Base-by-base conservation (phyloP, 1,140 invertebrate genomes). In the Rhopalosiphum maidis region DNA sequence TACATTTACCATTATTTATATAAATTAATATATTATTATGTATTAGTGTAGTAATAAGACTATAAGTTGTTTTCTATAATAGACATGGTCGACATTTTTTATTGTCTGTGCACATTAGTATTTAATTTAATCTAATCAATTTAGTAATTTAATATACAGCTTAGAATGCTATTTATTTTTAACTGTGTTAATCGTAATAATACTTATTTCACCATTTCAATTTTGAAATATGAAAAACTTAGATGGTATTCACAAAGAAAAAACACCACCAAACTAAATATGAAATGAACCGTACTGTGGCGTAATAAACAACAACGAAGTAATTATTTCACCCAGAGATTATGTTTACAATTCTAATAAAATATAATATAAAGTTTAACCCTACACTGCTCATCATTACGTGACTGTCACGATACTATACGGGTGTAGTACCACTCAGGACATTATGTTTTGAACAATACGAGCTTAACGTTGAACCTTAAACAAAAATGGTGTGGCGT, bases 291-390 rank as follows among this genome's bases (percentile, higher is more conserved):
- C 11, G 15, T 77, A 18, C 60, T 6, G n/a, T 5, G 11, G 9
- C 11, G 15, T 51, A 77, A 77, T n/a, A n/a, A 77, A 77, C 60
- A 18, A n/a, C 30, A 5, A 15, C 30, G 15, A n/a, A n/a, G 15
- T 77, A 6, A 54, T 89, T n/a, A 41, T 55, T 51, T 54, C 37
- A 89, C 22, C 41, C n/a, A 2, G 35, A 60, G 35, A 60, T 60
- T 90, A 60, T 60, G 25, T 90, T 89, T 90, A 41, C 30, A 55
- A 90, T 41, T 54, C 37, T 90, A 37, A 60, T 90, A 90, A 90
- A 89, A 90, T 90, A 55, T 55, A 55, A 90, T 90, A 55, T 55
- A 55, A 60, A 37, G n/a, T 54, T 7, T 41, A 55, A 41, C 22
- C 88, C 54, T 30, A 30, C 48, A 30, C 48, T 88, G 87, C n/a